These are phyloP conservation scores for Carcharodon carcharias DNA, from an alignment of 2,797 vertebrate species.

Conservation along the genomic window DNA sequence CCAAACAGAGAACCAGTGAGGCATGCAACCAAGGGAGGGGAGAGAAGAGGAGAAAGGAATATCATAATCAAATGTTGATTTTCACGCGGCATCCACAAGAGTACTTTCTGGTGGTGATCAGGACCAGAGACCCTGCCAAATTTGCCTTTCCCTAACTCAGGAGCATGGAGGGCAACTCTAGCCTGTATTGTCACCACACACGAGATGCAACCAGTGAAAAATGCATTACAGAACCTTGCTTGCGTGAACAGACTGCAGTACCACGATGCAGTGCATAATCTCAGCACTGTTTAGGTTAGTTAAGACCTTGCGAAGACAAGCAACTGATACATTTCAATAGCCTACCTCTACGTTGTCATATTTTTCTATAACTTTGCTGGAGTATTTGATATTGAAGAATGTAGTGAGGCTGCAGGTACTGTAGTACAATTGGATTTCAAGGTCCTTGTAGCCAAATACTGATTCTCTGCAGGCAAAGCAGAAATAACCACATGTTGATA, in stretches of 20 bases:
- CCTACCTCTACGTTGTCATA: conserved; percentile 91
- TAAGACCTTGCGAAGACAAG: conserved; percentile 7
- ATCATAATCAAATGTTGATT: background rate
- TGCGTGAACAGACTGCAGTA: background rate
- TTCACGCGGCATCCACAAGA: background rate
- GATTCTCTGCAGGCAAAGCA: conserved; percentile 69
- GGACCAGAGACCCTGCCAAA: background rate
- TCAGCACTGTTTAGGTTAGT: background rate
- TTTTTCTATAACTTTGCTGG: conserved; percentile 81
- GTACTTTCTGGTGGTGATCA: background rate
- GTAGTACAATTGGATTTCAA: conserved; percentile 84
- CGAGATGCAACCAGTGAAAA: background rate
- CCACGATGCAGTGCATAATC: background rate
- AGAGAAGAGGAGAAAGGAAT: background rate
- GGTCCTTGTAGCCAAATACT: conserved; percentile 94
- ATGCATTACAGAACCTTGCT: conserved; percentile 3
- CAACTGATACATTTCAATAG: conserved; percentile 17
- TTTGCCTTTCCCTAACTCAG: background rate
- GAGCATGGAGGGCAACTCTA: background rate
- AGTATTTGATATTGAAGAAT: conserved; percentile 85
- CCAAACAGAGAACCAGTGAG: background rate
- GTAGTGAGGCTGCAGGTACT: conserved; percentile 85
- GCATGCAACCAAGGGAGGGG: background rate
- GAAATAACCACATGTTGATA: conserved; percentile 25
- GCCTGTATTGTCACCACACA: background rate